These are phyloP conservation scores for Drosophila sechellia DNA, from an alignment of 1,140 invertebrate genomes.

Conservation along the genomic window DNA sequence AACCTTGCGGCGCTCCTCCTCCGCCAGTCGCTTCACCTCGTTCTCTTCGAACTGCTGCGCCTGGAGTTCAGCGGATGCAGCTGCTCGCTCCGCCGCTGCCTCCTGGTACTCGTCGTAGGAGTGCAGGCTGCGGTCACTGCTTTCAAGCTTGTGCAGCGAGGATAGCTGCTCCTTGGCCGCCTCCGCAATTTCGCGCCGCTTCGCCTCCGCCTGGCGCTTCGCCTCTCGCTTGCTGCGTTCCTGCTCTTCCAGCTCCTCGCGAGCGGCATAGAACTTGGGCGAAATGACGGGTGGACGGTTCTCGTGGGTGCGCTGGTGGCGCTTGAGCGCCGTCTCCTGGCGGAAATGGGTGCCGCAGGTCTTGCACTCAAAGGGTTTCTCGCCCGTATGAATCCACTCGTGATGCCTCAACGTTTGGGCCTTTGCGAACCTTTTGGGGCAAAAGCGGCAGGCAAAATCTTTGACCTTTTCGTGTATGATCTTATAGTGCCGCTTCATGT, in stretches of 20 bases:
- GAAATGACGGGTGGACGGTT: conserved; percentile 76
- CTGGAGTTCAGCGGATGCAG: conserved; percentile 70
- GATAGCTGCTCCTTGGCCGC: conserved; percentile 75
- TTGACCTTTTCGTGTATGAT: conserved; percentile 83
- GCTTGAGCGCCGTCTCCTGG: conserved; percentile 77
- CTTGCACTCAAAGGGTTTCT: conserved; percentile 78
- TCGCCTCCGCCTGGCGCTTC: conserved; percentile 65
- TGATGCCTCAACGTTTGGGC: conserved; percentile 82
- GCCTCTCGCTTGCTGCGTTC: conserved; percentile 72
- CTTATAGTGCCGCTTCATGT: conserved; percentile 79
- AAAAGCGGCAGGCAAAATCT: conserved; percentile 80
- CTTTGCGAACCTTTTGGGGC: conserved; percentile 76
- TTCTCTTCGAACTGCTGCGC: conserved; percentile 74
- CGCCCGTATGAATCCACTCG: conserved; percentile 85
- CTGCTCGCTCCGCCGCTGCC: conserved; percentile 67
- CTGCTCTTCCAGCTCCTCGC: conserved; percentile 74
- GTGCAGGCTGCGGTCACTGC: conserved; percentile 59
- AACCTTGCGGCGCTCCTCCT: conserved; percentile 67
- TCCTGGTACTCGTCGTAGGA: conserved; percentile 74
- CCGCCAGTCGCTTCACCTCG: conserved; percentile 59
- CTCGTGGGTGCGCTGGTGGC: conserved; percentile 78
- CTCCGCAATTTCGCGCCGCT: conserved; percentile 73
- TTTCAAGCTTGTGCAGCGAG: conserved; percentile 64
- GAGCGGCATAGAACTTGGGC: conserved; percentile 72
- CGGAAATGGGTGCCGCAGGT: conserved; percentile 78